phyloP scores from a whole-genome alignment of 2,888 invertebrate species.

The Dyspetes luteomarginatus region DNA sequence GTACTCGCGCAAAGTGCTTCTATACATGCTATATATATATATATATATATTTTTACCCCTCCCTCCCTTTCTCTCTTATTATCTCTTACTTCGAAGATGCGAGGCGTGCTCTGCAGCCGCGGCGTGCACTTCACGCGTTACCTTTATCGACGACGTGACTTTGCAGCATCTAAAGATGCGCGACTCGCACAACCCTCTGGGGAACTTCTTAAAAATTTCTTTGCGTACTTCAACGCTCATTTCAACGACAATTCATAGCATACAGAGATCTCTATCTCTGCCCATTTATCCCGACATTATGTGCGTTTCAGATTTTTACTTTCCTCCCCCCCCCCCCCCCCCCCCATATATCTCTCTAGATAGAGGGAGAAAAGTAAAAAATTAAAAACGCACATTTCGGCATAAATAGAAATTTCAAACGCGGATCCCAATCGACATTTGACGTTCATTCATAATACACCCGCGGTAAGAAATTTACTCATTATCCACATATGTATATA shows the following conservation, averaged over 20 bases:
- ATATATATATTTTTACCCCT: conserved; percentile 30
- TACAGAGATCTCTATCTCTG: too few relatives aligned
- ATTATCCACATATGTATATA: too few relatives aligned
- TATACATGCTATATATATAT: conserved; percentile 40
- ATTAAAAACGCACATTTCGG: conserved; percentile 33
- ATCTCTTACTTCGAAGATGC: conserved; percentile 47
- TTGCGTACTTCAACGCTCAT: conserved; percentile 8
- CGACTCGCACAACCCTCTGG: conserved; percentile 71
- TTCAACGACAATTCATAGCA: neutral
- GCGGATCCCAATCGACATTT: conserved; percentile 53
- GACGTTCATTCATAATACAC: too few relatives aligned
- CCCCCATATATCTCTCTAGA: too few relatives aligned
- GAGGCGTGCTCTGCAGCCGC: conserved; percentile 59
- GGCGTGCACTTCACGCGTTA: conserved; percentile 57
- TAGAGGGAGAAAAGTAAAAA: conserved; percentile 7
- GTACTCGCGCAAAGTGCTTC: conserved; percentile 58
- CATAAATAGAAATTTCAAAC: conserved; percentile 57
- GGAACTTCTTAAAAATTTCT: conserved; percentile 48
- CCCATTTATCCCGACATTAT: too few relatives aligned
- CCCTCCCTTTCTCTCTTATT: conserved; percentile 21
- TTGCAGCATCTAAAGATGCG: conserved; percentile 44
- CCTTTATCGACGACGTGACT: conserved; percentile 75
- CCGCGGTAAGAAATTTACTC: too few relatives aligned
- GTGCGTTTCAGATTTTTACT: too few relatives aligned
- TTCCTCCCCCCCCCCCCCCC: too few relatives aligned